Base-by-base conservation (phyloP, 2,888 invertebrate species). In the Erebia ligea region DNA sequence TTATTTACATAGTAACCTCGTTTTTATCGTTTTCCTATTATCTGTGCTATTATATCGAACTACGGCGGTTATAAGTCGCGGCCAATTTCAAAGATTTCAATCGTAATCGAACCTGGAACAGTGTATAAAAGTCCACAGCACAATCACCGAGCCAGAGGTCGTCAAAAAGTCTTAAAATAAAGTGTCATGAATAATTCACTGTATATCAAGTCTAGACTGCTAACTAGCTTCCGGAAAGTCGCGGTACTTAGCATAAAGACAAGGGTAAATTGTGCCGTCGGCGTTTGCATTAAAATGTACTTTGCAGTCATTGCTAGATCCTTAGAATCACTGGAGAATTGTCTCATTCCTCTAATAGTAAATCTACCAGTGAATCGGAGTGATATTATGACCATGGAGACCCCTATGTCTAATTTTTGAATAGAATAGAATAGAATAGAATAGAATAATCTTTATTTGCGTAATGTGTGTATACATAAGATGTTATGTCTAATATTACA, bases 121-220 rank as follows among this genome's bases (percentile, higher is more conserved):
- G 9, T 8, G n/a, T 52, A 10, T 52, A 17, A n/a, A 17, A 52
- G n/a, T 9, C 52, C 54, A 54, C 11, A 19, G 50, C n/a, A 3
- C 50, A 54, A 19, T 19, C 54, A 4, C 17, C 10, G 10, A 17
- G 54, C 50, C 50, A 15, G 50, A 15, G 48, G 48, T 5, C 48
- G 48, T 48, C 48, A 48, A 48, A 48, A 15, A 5, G 3, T 54
- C 19, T 54, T 17, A 54, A 19, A 54, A 54, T 54, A 54, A 54
- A 54, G 54, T 17, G 2, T n/a, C 52, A 52, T 54, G 54, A 19
- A 54, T 54, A 17, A 54, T 54, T 54, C 54, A 54, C 19, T 54
- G 10, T 10, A 48, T 48, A n/a, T 17, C 54, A 17, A 17, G 17
- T 19, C 17, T 19, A 54, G 54, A 54, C 54, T 54, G 52, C 11